Base-by-base conservation (phyloP, 2,797 vertebrate genomes). In the Ptychobarbus kaznakovi region DNA sequence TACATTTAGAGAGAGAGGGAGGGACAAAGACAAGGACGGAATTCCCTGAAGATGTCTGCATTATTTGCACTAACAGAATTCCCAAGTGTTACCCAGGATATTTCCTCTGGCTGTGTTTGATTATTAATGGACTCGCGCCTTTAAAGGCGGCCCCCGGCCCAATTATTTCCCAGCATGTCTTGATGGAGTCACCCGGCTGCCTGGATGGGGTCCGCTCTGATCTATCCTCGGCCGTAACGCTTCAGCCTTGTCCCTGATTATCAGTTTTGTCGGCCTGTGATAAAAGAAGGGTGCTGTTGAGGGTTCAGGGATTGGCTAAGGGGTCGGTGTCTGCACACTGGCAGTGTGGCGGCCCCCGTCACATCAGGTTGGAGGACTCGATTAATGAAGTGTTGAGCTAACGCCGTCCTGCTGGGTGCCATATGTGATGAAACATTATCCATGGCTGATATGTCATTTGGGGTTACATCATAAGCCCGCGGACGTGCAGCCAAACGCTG, bases 21-120 rank as follows among this genome's bases (percentile, higher is more conserved):
- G 35, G 42, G 58, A 76, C 20, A 13, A 44, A 80, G 79, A 75
- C 58, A 80, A 68, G 89, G 91, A 92, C 81, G 87, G 92, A 93
- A 94, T 93, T 94, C 94, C n/a, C 94, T 68, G 75, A 91, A 94
- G 93, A 93, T 90, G 89, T 88, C 92, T 85, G 91, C 91, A 93
- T 94, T 94, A 94, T 95, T 95, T 95, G 93, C 93, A 92, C 90
- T 93, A 89, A 85, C 90, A 91, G 91, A 93, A 95, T 94, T 94
- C 94, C 94, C 94, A 94, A 90, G 94, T 93, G 93, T 91, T 92
- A 90, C 38, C 35, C 79, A 92, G 92, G 92, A 94, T 92, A 88
- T 92, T 93, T 95, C 93, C 92, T 92, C 92, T 91, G 90, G 92
- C 94, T 94, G 93, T 94, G 93, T 95, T 95, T 95, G 94, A 95